These are phyloP conservation scores for Amphimallon solstitiale DNA, from an alignment of 2,888 invertebrate species.

Conservation along the genomic window DNA sequence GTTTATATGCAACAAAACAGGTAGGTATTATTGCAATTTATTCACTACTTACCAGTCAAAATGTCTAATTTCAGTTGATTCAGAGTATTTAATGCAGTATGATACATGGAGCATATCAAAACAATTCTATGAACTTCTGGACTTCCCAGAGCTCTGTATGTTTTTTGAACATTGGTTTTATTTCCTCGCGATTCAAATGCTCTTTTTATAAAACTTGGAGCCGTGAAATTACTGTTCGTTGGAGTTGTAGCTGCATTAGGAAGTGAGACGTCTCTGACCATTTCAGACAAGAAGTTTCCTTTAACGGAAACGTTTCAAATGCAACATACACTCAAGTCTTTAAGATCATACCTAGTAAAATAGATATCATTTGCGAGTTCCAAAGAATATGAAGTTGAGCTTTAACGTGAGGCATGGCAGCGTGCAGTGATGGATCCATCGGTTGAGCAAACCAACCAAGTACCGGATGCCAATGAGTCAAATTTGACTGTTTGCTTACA, in stretches of 20 bases:
- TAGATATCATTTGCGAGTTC: constrained; percentile 67
- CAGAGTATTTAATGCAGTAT: constrained; percentile 88
- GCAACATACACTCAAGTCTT: background rate
- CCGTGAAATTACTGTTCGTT: constrained; percentile 60
- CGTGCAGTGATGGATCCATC: constrained; percentile 67
- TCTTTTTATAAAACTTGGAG: constrained; percentile 68
- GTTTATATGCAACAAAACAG: constrained; percentile 28
- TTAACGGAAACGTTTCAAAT: constrained; percentile 16
- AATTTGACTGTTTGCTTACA: constrained; percentile 88
- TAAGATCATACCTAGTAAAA: constrained; percentile 65
- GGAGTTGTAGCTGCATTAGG: constrained; percentile 55
- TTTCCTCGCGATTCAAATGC: constrained; percentile 71
- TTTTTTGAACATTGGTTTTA: constrained; percentile 72
- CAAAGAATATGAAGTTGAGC: constrained; percentile 67
- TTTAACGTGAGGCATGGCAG: constrained; percentile 67
- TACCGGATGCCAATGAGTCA: constrained; percentile 98
- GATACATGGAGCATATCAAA: constrained; percentile 90
- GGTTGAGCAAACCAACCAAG: constrained; percentile 90
- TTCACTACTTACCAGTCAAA: constrained; percentile 76
- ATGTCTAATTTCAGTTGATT: constrained; percentile 92
- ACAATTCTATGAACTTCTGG: constrained; percentile 85
- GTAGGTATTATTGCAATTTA: background rate
- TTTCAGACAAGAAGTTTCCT: constrained; percentile 64
- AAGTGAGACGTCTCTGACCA: constrained; percentile 63
- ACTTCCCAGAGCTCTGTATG: constrained; percentile 81